A percentile compares a stretch with the other conserved stretches of the same genome.
phyloP scores from a whole-genome alignment of 1,140 invertebrate species.

The Lasaia peninsularis region DNA sequence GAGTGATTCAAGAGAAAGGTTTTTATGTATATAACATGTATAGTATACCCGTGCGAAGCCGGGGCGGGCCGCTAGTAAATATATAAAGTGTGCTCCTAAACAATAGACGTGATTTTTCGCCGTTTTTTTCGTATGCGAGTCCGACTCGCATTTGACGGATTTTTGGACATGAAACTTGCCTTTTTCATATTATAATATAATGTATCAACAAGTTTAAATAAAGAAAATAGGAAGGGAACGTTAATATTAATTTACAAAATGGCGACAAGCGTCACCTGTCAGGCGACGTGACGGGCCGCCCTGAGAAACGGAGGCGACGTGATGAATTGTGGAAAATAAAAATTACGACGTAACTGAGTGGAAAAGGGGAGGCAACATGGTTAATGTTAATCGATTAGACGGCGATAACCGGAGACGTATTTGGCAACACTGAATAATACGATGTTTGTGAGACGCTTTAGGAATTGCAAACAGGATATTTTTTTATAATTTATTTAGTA shows the following conservation, averaged over 20 bases:
- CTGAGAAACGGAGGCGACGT: slow-evolving; percentile 41
- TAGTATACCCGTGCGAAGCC: too few relatives aligned
- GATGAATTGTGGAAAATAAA: slow-evolving; percentile 64
- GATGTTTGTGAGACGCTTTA: slow-evolving; percentile 3
- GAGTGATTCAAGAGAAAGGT: too few relatives aligned
- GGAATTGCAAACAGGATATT: neutral
- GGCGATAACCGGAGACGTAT: slow-evolving; percentile 28
- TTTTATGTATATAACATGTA: too few relatives aligned
- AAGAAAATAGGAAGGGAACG: neutral
- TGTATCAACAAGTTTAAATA: too few relatives aligned
- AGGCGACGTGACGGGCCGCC: slow-evolving; percentile 38
- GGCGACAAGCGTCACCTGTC: slow-evolving; percentile 57
- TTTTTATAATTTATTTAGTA: too few relatives aligned
- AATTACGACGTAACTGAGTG: slow-evolving; percentile 49
- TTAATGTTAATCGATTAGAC: slow-evolving; percentile 49
- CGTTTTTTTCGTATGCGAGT: too few relatives aligned
- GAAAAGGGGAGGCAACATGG: slow-evolving; percentile 37
- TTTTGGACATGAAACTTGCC: too few relatives aligned
- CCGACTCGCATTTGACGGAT: too few relatives aligned
- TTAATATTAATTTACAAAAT: slow-evolving; percentile 48
- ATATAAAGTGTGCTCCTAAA: too few relatives aligned
- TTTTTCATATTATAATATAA: too few relatives aligned
- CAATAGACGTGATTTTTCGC: too few relatives aligned
- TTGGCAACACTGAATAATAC: slow-evolving; percentile 15
- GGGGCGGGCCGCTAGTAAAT: too few relatives aligned